Percentiles rank a stretch among this genome's conserved stretches.
Conservation (phyloP, 2,888 invertebrate genomes). For the Petrophora chlorosata region DNA sequence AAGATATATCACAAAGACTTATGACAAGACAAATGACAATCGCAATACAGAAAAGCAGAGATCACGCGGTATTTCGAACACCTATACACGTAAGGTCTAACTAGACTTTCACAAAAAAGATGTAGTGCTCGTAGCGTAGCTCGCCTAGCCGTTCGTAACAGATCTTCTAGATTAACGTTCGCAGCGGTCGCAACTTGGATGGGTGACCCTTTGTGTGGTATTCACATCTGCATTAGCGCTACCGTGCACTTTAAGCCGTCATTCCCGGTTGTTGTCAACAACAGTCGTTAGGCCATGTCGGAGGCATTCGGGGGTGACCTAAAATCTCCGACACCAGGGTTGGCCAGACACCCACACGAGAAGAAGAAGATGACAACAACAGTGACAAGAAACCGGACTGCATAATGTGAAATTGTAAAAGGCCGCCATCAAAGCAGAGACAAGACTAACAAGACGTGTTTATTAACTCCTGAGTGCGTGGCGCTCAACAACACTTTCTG, state of each 20-base stretch:
- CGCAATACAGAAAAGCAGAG: neutral
- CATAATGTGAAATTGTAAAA: conserved; percentile 54
- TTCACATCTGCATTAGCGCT: too few species aligned
- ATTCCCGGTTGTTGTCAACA: too few species aligned
- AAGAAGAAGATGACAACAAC: conserved; percentile 8
- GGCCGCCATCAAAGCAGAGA: conserved; percentile 39
- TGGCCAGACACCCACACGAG: neutral
- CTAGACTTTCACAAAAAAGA: neutral
- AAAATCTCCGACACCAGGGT: too few species aligned
- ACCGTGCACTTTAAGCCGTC: too few species aligned
- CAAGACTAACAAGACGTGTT: conserved; percentile 55
- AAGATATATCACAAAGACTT: conserved; percentile 19
- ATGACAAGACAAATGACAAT: conserved; percentile 5
- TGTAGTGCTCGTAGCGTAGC: too few species aligned
- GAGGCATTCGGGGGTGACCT: too few species aligned
- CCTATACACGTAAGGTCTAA: neutral
- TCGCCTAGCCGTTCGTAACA: too few species aligned
- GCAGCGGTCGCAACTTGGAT: too few species aligned
- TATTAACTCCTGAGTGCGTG: conserved; percentile 46
- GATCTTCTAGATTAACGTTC: too few species aligned
- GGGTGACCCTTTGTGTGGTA: too few species aligned
- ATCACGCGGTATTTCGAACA: neutral
- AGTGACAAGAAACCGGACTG: conserved; percentile 49
- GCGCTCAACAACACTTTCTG: conserved; percentile 37
- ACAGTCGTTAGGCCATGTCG: too few species aligned